Percentiles rank a stretch among this genome's conserved stretches.
These are phyloP conservation scores for Drosophila maculinotata DNA, from an alignment of 2,888 invertebrate genomes.

Conservation along the genomic window DNA sequence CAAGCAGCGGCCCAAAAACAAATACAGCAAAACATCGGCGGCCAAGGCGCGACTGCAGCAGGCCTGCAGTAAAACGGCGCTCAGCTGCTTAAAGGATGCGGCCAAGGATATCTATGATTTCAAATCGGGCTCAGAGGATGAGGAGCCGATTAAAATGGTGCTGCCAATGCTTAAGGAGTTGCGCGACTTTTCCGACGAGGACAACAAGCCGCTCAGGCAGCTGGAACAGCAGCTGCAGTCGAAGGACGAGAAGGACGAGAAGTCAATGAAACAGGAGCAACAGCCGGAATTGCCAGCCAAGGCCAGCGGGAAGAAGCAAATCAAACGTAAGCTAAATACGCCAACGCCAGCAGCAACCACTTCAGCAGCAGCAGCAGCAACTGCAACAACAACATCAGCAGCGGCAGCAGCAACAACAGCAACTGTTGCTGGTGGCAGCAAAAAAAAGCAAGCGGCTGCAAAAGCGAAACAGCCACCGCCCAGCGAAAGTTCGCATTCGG, in stretches of 20 bases:
- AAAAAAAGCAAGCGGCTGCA: conserved; percentile 19
- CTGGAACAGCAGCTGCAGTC: conserved; percentile 33
- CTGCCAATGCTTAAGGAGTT: conserved; percentile 82
- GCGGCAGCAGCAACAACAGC: conserved; percentile 13
- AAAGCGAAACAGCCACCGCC: conserved; percentile 26
- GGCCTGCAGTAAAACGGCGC: conserved; percentile 34
- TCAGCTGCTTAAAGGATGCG: conserved; percentile 26
- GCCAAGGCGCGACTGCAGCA: conserved; percentile 63
- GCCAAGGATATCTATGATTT: conserved; percentile 84
- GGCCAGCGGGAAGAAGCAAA: conserved; percentile 31
- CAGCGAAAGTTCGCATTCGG: conserved; percentile 54
- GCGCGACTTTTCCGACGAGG: conserved; percentile 83
- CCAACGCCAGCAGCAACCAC: conserved; percentile 10
- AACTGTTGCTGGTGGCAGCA: conserved; percentile 2
- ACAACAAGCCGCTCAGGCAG: conserved; percentile 77
- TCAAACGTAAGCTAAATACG: conserved; percentile 30
- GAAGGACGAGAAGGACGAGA: conserved; percentile 18
- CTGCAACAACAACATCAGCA: neutral
- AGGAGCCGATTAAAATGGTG: conserved; percentile 85
- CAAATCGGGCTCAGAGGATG: conserved; percentile 84
- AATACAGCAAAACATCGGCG: conserved; percentile 68
- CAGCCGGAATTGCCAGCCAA: conserved; percentile 10
- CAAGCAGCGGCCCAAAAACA: conserved; percentile 64
- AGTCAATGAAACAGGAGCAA: conserved; percentile 10
- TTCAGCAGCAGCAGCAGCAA: neutral